Evolutionary conservation across 2,888 invertebrate species (phyloP), one percentile per base, ranked within the genome.

Genomic region (Ommatoiulus sabulosus): DNA sequence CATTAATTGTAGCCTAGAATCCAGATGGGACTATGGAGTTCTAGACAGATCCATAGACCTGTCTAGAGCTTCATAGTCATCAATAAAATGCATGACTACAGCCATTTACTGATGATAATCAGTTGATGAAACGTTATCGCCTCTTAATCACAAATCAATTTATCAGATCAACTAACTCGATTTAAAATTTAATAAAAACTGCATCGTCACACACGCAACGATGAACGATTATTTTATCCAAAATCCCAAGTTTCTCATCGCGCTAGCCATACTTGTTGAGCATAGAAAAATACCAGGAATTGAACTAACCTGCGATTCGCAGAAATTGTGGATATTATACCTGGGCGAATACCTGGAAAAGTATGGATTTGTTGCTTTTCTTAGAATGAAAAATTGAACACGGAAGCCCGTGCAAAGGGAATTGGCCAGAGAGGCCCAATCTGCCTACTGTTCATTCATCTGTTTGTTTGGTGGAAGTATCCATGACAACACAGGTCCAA

Each of bases 401-500:
- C 72, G 20, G 20, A 72, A 72, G 72, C 24, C 24, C 24, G 24
- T 20, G 72, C 24, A 72, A 10, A 24, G 20, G 72, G 20, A 72
- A 24, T 72, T 72, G 20, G 24, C 24, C 3, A 10, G 24, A 20
- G 24, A 17, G 72, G 80, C 80, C 10, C 80, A 80, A 80, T 43
- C 80, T 43, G 80, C 80, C 80, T 80, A 80, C 80, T 80, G 80
- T 80, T 80, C 80, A 80, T 80, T 80, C 80, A 80, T 80, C 80
- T 80, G 80, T 80, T 80, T 80, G 80, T 80, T 80, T 80, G 35
- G 80, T 80, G 24, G 35, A 3, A 35, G 80, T 80, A 80, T 80
- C 80, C 80, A 80, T 80, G 80, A 43, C 80, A 80, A 80, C 80
- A 80, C 35, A 80, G 80, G 80, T 80, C 80, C 80, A 80, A 80